Evolutionary conservation across 2,888 invertebrate genomes (phyloP).

Genomic region (Kuschelorhynchus macadamiae): DNA sequence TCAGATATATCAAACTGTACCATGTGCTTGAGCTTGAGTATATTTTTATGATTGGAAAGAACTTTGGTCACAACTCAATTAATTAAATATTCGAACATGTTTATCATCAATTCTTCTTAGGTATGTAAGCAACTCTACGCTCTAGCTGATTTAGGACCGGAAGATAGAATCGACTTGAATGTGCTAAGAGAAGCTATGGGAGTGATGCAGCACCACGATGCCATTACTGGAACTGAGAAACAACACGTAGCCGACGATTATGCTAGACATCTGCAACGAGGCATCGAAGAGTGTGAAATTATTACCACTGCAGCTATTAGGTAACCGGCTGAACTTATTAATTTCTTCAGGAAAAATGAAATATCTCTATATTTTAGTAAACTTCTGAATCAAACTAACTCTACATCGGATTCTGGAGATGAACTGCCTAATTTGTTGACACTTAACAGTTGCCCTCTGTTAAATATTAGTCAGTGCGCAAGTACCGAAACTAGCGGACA

Average conservation of each 20-base stretch:
- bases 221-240: slow-evolving; percentile 87
- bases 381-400: slow-evolving; percentile 50
- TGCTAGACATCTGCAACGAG: slow-evolving; percentile 78
- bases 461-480: slow-evolving; percentile 85
- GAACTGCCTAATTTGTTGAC: slow-evolving; percentile 50
- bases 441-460: slow-evolving; percentile 71
- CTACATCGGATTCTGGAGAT: background rate
- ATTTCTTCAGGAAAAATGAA: no score
- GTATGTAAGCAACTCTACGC: slow-evolving; percentile 51
- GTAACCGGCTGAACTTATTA: no score
- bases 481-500: slow-evolving; percentile 74
- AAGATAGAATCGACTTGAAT: slow-evolving; percentile 71
- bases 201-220: slow-evolving; percentile 93
- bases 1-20: no score
- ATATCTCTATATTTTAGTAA: slow-evolving; percentile 48
- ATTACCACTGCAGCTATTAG: slow-evolving; percentile 40
- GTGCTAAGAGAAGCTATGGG: slow-evolving; percentile 81
- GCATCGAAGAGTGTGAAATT: slow-evolving; percentile 72
- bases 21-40: no score
- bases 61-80: no score
- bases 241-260: slow-evolving; percentile 91
- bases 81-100: no score
- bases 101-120: no score
- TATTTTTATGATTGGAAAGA: no score
- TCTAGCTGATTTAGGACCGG: slow-evolving; percentile 43